A percentile compares a stretch with the other conserved stretches of the same genome.
These are phyloP conservation scores for Cyanoderma ruficeps DNA, from an alignment of 2,113 vertebrate species.

Conservation along the genomic window DNA sequence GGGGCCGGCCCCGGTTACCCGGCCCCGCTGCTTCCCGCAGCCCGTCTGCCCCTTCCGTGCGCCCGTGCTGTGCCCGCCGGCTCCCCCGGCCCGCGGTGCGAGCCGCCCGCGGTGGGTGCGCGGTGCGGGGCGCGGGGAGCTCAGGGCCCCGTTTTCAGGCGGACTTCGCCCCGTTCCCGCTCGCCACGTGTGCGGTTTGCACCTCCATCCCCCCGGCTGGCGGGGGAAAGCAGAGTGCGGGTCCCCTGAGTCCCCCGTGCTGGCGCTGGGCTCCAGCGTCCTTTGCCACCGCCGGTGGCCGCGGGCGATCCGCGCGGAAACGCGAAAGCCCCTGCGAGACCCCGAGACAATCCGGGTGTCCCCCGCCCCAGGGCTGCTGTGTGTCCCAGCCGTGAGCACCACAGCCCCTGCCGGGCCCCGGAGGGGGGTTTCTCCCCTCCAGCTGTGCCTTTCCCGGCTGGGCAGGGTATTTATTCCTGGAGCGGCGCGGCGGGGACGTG, in stretches of 20 bases:
- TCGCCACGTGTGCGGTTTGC: background rate
- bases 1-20: background rate
- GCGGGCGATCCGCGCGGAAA: background rate
- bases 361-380: background rate
- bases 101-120: background rate
- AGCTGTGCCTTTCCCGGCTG: accelerated
- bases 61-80: background rate
- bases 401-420: accelerated
- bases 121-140: accelerated
- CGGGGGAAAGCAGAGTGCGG: background rate
- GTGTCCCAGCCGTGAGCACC: accelerated
- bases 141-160: background rate
- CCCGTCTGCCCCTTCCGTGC: background rate
- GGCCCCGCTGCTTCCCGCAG: background rate
- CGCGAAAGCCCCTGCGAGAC: accelerated
- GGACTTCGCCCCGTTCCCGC: background rate
- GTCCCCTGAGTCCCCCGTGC: background rate
- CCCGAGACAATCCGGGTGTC: background rate
- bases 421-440: background rate
- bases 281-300: background rate
- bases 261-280: background rate
- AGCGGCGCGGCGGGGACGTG: accelerated
- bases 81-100: background rate
- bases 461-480: background rate
- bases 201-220: background rate